These are phyloP conservation scores for Drosophila prolongata DNA, from an alignment of 2,888 invertebrate species.

Conservation along the genomic window DNA sequence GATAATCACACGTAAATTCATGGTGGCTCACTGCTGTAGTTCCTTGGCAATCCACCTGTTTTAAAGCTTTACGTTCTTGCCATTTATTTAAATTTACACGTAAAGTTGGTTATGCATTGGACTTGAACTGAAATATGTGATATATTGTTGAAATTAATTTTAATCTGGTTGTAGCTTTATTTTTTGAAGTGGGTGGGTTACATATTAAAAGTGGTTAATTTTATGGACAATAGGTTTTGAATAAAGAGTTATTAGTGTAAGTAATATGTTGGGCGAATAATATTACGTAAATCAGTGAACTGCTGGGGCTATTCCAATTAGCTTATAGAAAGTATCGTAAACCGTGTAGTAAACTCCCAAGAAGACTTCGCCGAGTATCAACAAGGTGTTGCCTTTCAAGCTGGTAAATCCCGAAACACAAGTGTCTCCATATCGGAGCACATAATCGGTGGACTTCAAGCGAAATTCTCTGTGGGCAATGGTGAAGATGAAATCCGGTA, in stretches of 20 bases:
- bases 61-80: constrained; percentile 8
- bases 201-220: too few species aligned
- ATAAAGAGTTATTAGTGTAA: too few species aligned
- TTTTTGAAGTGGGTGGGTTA: too few species aligned
- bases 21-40: constrained; percentile 1
- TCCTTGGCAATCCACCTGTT: not conserved
- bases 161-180: too few species aligned
- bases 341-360: constrained; percentile 97
- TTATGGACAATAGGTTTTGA: too few species aligned
- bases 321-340: constrained; percentile 93
- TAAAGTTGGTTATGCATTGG: not conserved
- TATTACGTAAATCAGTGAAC: constrained; percentile 5
- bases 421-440: constrained; percentile 86
- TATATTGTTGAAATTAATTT: too few species aligned
- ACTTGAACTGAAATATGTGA: not conserved
- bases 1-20: constrained; percentile 24
- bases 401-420: constrained; percentile 96
- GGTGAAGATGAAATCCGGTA: constrained; percentile 91
- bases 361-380: constrained; percentile 98
- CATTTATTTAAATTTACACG: too few species aligned
- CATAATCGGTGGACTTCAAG: constrained; percentile 92
- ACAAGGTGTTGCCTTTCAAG: constrained; percentile 89
- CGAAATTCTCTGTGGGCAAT: constrained; percentile 91
- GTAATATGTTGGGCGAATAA: too few species aligned
- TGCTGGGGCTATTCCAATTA: constrained; percentile 87